Base-by-base conservation (phyloP, 2,113 vertebrate genomes). In the Sebastes fasciatus region DNA sequence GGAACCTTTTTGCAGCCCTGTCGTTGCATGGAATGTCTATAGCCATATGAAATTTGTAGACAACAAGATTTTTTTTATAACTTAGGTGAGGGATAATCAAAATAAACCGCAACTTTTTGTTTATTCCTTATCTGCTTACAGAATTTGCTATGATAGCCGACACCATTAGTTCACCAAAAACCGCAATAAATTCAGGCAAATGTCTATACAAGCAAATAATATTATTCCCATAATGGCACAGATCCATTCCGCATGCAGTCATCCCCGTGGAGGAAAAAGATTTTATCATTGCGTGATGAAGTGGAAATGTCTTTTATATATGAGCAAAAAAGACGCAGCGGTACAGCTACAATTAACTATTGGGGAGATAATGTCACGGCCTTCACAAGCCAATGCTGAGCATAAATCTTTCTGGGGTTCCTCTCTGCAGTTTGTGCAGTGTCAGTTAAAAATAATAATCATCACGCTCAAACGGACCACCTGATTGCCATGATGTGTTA, bases 241-340 rank as follows among this genome's bases (percentile, higher is more conserved):
- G 34, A 66, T 75, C 45, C 60, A 64, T 65, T 78, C 57, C 4
- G 45, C 34, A 61, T 55, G 45, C 26, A 73, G 74, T 71, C 65
- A 76, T 64, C 61, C 69, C 58, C 9, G 17, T 55, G 55, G 80
- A 76, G 61, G 60, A 61, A 80, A 34, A 61, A 70, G 66, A 87
- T 83, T 76, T 49, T 86, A 86, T 86, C 72, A 69, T 5, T 40
- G 62, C 6, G 40, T 90, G 85, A 86, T 88, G n/a, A 80, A 88
- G 81, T 68, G 71, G 74, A 79, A 60, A 63, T 74, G 77, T 67
- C 17, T 74, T 61, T 61, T 78, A 65, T 79, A 73, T 83, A 76
- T 52, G 42, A 87, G 63, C 34, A 63, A 67, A 64, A 62, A 85
- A 60, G 70, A 74, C 58, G 64, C 79, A 63, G 77, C 19, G 6